phyloP scores from a whole-genome alignment of 2,888 invertebrate genomes.

The Clitarchus hookeri region DNA sequence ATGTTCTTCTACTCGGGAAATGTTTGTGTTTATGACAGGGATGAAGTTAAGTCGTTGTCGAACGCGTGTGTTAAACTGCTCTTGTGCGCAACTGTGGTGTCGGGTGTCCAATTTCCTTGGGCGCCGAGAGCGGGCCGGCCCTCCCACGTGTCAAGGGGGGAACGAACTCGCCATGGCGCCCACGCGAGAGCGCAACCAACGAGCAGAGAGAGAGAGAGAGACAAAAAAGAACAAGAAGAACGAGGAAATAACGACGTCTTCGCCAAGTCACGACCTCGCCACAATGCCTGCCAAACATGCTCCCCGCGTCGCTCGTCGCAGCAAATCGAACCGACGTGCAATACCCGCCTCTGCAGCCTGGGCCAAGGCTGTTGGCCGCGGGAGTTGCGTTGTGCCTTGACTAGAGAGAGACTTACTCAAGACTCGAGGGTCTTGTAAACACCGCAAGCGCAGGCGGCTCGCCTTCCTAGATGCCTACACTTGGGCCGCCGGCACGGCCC shows the following conservation, averaged over 20 bases:
- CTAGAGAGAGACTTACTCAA: too few species aligned
- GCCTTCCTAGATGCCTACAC: too few species aligned
- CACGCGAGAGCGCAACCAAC: not conserved
- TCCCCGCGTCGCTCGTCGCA: not conserved
- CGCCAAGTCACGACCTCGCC: constrained; percentile 14
- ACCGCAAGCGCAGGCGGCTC: too few species aligned
- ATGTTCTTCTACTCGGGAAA: too few species aligned
- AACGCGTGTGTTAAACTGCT: not conserved
- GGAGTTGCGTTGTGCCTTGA: too few species aligned
- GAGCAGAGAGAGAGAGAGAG: not conserved
- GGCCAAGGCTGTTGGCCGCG: too few species aligned
- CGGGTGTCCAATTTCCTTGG: not conserved
- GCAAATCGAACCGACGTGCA: too few species aligned
- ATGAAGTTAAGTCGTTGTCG: too few species aligned
- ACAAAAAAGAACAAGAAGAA: not conserved
- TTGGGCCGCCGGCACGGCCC: too few species aligned
- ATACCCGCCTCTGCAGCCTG: too few species aligned
- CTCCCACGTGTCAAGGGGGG: not conserved
- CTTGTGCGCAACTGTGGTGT: not conserved
- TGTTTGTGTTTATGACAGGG: too few species aligned
- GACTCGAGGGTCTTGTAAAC: too few species aligned
- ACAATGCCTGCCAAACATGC: not conserved
- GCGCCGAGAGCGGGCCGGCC: not conserved
- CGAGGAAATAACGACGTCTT: not conserved
- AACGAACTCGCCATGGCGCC: not conserved